Base-by-base conservation (phyloP, 2,113 vertebrate genomes). In the Zeus faber region DNA sequence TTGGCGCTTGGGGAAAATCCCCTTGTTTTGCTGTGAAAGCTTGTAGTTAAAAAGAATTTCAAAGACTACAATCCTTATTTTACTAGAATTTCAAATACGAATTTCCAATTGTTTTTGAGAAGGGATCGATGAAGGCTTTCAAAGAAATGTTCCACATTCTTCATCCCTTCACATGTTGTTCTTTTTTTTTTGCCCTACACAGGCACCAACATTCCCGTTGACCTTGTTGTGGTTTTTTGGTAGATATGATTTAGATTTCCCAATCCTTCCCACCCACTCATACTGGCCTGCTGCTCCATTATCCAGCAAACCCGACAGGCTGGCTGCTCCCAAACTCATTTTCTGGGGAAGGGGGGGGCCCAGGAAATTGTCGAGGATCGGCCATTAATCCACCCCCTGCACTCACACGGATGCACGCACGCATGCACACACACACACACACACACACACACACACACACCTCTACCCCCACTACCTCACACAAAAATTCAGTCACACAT, bases 291-390 rank as follows among this genome's bases (percentile, higher is more conserved):
- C 22, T 48, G 31, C 22, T 20, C 22, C 24, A 25, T 26, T 31
- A 10, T 43, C 11, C 2, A n/a, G 41, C 14, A 33, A 39, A 26
- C 18, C 18, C 26, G 43, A 41, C 23, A 20, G 44, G 45, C 26
- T 44, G 16, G 70, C n/a, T 23, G 48, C 43, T 13, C 48, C 31
- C 21, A 45, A 51, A 41, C 23, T 49, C 21, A 24, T 63, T 35
- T 43, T 47, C n/a, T 45, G 23, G 18, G 39, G 27, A 49, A 20
- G 5, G 25, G 3, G 16, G 16, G 49, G 5, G 8, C 14, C 41
- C 40, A 44, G 31, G 44, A 70, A 60, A 67, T 25, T 54, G 53
- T 50, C 44, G 46, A 9, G 33, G 60, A 64, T 43, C 14, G 61
- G 41, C 20, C 40, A 48, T 58, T 67, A 61, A 65, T 47, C 70